These are phyloP conservation scores for Podilymbus podiceps DNA, from an alignment of 2,113 vertebrate genomes.

Conservation along the genomic window DNA sequence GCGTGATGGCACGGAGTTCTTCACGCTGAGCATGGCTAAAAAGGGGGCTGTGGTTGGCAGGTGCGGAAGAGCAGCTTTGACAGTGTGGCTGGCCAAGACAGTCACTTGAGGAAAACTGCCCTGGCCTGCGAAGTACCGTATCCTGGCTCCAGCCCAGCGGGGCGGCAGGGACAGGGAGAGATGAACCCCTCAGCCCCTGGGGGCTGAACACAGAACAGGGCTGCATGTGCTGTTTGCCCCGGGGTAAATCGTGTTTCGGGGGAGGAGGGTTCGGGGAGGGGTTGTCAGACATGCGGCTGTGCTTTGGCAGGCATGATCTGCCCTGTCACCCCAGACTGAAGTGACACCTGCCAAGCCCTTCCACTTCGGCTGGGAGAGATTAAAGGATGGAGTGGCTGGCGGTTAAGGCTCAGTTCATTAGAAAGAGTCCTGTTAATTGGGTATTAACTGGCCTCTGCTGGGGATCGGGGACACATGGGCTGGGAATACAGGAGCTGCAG, in stretches of 20 bases:
- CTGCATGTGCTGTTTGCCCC: background rate
- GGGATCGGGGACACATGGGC: slow-evolving; percentile 57
- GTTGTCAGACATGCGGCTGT: background rate
- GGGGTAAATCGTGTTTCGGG: background rate
- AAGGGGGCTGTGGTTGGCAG: background rate
- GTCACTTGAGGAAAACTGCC: background rate
- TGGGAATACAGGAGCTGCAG: slow-evolving; percentile 56
- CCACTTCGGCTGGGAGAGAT: slow-evolving; percentile 9
- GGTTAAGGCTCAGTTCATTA: slow-evolving; percentile 51
- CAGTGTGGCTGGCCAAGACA: background rate
- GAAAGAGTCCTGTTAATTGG: slow-evolving; percentile 62
- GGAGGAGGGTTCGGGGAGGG: background rate
- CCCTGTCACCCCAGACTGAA: background rate
- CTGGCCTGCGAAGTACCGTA: too few relatives aligned
- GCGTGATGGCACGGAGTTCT: background rate
- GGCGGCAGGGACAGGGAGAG: background rate
- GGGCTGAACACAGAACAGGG: background rate
- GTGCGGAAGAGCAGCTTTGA: background rate
- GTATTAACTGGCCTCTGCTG: slow-evolving; percentile 63
- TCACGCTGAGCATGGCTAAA: background rate
- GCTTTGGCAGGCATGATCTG: background rate
- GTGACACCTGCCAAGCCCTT: slow-evolving; percentile 56
- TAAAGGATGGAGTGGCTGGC: slow-evolving; percentile 38
- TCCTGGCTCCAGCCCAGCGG: background rate
- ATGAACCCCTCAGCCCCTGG: background rate